phyloP scores from a whole-genome alignment of 1,140 invertebrate genomes.

The Palaemon carinicauda region DNA sequence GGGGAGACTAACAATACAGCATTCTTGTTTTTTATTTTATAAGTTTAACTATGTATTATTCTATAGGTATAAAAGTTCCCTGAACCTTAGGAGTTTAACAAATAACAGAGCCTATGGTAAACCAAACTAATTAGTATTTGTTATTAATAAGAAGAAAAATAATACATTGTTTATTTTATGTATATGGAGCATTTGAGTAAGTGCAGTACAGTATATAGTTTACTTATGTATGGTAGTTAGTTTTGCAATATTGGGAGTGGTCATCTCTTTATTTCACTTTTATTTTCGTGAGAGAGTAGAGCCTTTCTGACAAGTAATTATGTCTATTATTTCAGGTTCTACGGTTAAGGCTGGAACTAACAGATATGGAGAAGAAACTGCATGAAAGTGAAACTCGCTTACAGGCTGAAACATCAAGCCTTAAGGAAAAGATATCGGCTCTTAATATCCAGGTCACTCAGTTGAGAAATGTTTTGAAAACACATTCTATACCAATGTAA shows the following conservation, averaged over 20 bases:
- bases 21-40: no score
- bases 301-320: background rate
- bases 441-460: constrained; percentile 34
- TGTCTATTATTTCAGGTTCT: constrained; percentile 15
- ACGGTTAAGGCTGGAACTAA: constrained; percentile 19
- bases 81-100: no score
- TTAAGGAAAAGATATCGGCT: constrained; percentile 13
- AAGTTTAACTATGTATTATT: no score
- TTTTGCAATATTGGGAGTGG: background rate
- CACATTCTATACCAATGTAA: constrained; percentile 49
- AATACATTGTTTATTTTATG: no score
- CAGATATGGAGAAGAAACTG: constrained; percentile 28
- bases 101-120: no score
- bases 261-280: background rate
- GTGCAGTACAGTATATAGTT: background rate
- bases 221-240: background rate
- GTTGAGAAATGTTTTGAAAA: constrained; percentile 31
- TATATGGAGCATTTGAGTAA: no score
- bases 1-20: no score
- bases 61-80: no score
- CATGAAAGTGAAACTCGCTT: constrained; percentile 12
- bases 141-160: no score
- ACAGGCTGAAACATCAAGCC: constrained; percentile 3
- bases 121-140: no score
- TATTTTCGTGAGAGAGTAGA: background rate